A percentile compares a stretch with the other conserved stretches of the same genome.
Conservation (phyloP, 2,113 vertebrate species). For the Tiliqua scincoides region DNA sequence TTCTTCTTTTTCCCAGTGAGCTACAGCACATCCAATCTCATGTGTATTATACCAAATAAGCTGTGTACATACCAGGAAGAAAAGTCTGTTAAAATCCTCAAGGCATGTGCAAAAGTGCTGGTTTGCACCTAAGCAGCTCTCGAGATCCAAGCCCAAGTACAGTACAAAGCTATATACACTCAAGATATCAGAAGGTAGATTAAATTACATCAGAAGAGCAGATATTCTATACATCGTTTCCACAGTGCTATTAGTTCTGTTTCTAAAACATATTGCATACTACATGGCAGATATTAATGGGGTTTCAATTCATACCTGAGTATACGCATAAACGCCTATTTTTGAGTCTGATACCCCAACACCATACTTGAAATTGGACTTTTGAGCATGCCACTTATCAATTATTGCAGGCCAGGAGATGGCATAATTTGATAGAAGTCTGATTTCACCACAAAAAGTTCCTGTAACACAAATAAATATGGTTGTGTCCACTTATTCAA, state of each 20-base stretch:
- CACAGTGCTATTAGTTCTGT: background rate
- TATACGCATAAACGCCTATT: background rate
- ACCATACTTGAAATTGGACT: constrained; percentile 8
- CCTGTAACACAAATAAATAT: constrained; percentile 17
- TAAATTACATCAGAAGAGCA: too few relatives aligned
- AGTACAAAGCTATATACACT: background rate
- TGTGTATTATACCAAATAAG: constrained; percentile 60
- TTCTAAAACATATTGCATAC: background rate
- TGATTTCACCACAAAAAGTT: constrained; percentile 15
- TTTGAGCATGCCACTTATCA: background rate
- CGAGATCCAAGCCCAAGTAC: background rate
- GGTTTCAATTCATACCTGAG: constrained; percentile 40
- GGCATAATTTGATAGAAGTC: background rate
- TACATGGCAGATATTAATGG: background rate
- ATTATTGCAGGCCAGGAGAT: background rate
- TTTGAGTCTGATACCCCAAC: background rate
- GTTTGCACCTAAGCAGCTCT: background rate
- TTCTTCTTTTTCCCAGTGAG: background rate
- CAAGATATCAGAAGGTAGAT: background rate
- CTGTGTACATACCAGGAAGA: constrained; percentile 5
- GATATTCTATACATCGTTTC: background rate
- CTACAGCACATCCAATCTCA: constrained; percentile 51
- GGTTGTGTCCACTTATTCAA: background rate
- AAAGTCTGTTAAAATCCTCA: too few relatives aligned
- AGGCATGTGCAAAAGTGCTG: background rate